phyloP scores from a whole-genome alignment of 2,888 invertebrate genomes.

The Stenolophus ochropezus region DNA sequence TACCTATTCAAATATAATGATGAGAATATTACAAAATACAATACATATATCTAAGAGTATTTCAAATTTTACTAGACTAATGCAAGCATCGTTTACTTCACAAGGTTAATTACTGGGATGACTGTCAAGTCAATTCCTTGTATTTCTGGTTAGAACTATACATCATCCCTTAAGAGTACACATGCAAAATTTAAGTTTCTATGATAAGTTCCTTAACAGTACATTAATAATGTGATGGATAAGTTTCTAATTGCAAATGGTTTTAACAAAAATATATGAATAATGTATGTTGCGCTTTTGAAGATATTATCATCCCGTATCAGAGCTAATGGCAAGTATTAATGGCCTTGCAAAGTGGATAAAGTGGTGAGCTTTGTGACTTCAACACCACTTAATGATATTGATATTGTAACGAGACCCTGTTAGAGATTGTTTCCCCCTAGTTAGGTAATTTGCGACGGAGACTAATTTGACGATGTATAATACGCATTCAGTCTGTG shows the following conservation, averaged over 20 bases:
- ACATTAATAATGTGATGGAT: background rate
- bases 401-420: conserved; percentile 41
- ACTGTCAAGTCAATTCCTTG: no score
- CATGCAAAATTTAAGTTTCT: background rate
- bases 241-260: background rate
- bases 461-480: conserved; percentile 25
- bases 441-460: conserved; percentile 36
- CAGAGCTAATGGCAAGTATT: conserved; percentile 21
- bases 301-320: background rate
- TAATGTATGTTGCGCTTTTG: background rate
- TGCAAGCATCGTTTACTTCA: no score
- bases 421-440: conserved; percentile 39
- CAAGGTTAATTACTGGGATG: no score
- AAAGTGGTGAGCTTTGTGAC: conserved; percentile 39
- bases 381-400: conserved; percentile 39
- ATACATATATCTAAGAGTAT: no score
- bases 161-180: no score
- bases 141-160: no score
- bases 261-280: background rate
- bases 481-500: conserved; percentile 17
- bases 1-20: no score
- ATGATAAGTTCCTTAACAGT: background rate
- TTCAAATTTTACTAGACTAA: no score
- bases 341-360: background rate
- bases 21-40: no score